Evolutionary conservation across 92 coral and sea anemone species (phyloP), one percentile per base, ranked within the genome.

Genomic region (Heliopora coerulea): DNA sequence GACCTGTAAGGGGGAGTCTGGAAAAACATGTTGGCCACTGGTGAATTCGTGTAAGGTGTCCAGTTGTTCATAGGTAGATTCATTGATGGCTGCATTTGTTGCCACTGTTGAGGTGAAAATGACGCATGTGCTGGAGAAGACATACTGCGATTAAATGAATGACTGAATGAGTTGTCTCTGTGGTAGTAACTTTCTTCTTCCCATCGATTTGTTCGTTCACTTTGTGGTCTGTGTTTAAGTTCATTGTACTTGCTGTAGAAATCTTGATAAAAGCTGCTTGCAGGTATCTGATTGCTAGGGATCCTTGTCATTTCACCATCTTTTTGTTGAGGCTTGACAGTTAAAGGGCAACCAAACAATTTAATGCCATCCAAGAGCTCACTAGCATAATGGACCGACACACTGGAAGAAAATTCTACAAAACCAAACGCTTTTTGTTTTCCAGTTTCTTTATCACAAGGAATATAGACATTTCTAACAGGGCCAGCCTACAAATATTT

Each of bases 371-470:
- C 88, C 46, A 93, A 59, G 24, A 93, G 82, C 10, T 82, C 56
- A 33, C 87, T 73, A 34, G 98, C 91, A 81, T 90, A 93, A 18
- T 78, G 82, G 0, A 73, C 91, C 25, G 98, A 90, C 5, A 78
- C 86, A 21, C 88, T 92, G 30, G 85, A 74, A 9, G 96, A 57
- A 62, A 93, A 93, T 54, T 83, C 87, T 8, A 90, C 88, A 69
- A 93, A 93, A 24, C 96, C 98, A 86, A 65, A 93, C 10, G 82
- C 5, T 56, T 87, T 78, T 41, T 65, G 88, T 69, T 65, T 74
- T 34, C 96, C 98, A 37, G 87, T 88, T 25, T 88, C 87, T 70
- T 90, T 93, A 86, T 90, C 98, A 65, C 84, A 85, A 19, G 96
- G 95, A 49, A 93, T 93, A 30, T 81, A 78, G 6, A 90, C 93